Evolutionary conservation across 2,113 vertebrate genomes (phyloP).

Genomic region (Equus quagga): DNA sequence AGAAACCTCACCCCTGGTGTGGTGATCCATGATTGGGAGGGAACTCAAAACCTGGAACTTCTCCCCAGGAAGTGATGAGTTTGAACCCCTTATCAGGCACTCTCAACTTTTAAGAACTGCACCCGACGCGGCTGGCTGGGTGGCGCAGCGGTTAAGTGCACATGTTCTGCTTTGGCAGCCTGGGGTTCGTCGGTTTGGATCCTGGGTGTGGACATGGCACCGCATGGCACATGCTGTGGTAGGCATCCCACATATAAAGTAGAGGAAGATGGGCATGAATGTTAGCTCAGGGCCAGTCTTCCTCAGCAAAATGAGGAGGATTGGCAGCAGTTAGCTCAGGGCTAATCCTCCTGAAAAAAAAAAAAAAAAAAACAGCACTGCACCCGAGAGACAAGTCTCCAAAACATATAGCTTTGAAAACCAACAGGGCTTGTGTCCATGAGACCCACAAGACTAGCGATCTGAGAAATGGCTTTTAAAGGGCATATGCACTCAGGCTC

Average conservation of each 20-base stretch:
- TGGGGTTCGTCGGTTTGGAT: too few relatives aligned
- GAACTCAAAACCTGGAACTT: not conserved
- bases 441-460: not conserved
- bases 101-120: not conserved
- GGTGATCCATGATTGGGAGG: not conserved
- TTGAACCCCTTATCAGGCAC: not conserved
- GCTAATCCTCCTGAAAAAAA: too few relatives aligned
- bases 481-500: not conserved
- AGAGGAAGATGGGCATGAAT: too few relatives aligned
- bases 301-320: too few relatives aligned
- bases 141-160: too few relatives aligned
- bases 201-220: too few relatives aligned
- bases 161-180: too few relatives aligned
- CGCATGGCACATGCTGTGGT: too few relatives aligned
- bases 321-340: too few relatives aligned
- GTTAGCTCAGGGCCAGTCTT: too few relatives aligned
- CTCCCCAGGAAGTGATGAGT: not conserved
- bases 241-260: too few relatives aligned
- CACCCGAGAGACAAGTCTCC: not conserved
- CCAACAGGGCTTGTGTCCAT: not conserved
- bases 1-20: not conserved
- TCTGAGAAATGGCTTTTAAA: not conserved
- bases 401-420: not conserved
- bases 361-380: not conserved
- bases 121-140: not conserved